phyloP scores from a whole-genome alignment of 1,140 invertebrate genomes.

The Drosophila parvula region DNA sequence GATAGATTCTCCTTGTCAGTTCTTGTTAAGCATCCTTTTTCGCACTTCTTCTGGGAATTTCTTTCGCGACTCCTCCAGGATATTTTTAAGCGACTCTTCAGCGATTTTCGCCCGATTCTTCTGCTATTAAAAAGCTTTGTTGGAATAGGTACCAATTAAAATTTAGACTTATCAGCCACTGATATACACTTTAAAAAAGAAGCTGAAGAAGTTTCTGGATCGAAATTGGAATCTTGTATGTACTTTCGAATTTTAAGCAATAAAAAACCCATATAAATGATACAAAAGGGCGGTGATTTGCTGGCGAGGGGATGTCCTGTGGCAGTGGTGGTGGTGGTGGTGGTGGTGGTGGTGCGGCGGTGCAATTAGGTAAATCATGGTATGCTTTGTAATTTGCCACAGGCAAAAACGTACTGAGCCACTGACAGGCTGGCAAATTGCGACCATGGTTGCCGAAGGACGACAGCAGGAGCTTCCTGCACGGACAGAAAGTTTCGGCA shows the following conservation, averaged over 20 bases:
- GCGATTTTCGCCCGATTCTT: too few relatives aligned
- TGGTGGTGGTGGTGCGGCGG: constrained; percentile 8
- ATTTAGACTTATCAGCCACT: too few relatives aligned
- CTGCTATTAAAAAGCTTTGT: too few relatives aligned
- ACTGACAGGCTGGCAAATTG: constrained; percentile 52
- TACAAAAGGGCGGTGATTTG: constrained; percentile 13
- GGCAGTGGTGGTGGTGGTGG: not conserved
- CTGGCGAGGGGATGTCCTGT: too few relatives aligned
- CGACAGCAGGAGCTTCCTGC: constrained; percentile 40
- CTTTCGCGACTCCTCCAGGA: too few relatives aligned
- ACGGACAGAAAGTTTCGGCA: constrained; percentile 71
- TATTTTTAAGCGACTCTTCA: too few relatives aligned
- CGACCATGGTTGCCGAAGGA: constrained; percentile 43
- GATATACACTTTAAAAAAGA: too few relatives aligned
- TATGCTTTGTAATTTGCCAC: constrained; percentile 67
- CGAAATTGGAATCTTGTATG: not conserved
- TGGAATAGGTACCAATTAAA: too few relatives aligned
- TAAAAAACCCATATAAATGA: constrained; percentile 9
- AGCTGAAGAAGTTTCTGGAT: too few relatives aligned
- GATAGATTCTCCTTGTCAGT: too few relatives aligned
- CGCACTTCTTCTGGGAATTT: too few relatives aligned
- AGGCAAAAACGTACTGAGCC: constrained; percentile 45
- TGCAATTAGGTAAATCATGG: constrained; percentile 77
- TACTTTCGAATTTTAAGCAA: not conserved
- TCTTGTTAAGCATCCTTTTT: too few relatives aligned